phyloP scores from a whole-genome alignment of 2,113 vertebrate species.

The Sturnus vulgaris region DNA sequence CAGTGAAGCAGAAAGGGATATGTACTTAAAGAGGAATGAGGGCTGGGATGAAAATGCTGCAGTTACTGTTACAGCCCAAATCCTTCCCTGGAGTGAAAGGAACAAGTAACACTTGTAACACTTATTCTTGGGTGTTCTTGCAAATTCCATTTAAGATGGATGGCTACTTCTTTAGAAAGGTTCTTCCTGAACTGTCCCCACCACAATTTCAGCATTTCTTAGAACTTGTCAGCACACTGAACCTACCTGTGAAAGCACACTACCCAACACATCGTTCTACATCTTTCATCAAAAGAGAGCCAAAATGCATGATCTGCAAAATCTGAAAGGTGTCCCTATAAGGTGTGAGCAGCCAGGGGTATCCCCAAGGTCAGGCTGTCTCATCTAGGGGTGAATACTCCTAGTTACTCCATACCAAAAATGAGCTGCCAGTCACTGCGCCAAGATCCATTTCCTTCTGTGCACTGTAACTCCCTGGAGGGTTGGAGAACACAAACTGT shows the following conservation, averaged over 20 bases:
- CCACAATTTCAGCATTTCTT: not conserved
- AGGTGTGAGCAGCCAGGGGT: not conserved
- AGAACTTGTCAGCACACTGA: not conserved
- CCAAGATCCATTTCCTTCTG: constrained; percentile 83
- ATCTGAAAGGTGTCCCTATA: not conserved
- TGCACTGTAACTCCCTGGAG: constrained; percentile 74
- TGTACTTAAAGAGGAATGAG: not conserved
- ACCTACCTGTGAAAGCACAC: not conserved
- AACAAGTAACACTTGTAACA: not conserved
- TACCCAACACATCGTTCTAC: accelerated
- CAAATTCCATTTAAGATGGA: not conserved
- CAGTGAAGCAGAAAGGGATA: not conserved
- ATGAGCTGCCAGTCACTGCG: constrained; percentile 76
- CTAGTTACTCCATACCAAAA: constrained; percentile 79
- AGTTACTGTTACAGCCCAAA: not conserved
- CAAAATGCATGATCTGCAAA: not conserved
- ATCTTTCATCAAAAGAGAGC: not conserved
- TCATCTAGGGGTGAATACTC: not conserved
- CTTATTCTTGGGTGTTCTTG: not conserved
- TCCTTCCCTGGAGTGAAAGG: not conserved
- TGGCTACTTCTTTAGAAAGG: not conserved
- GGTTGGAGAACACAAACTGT: constrained; percentile 81
- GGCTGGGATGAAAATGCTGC: not conserved
- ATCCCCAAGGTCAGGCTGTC: not conserved
- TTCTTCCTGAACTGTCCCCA: not conserved